Evolutionary conservation across 1,140 invertebrate species (phyloP).

Genomic region (Drosophila erecta): DNA sequence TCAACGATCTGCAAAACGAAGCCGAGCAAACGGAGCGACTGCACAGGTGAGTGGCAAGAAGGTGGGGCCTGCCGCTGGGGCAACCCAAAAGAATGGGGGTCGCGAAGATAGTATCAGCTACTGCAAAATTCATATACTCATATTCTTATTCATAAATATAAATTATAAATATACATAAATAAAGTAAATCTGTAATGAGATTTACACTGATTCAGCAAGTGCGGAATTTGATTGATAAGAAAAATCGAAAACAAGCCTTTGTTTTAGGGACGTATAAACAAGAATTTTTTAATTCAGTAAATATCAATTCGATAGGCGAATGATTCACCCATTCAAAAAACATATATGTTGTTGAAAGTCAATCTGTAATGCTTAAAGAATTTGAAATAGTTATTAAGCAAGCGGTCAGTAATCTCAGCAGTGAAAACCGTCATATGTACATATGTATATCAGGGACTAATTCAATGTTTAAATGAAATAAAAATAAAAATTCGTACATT

Average conservation of each 20-base stretch:
- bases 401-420: no score
- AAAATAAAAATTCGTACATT: neutral
- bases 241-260: neutral
- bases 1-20: constrained; percentile 91
- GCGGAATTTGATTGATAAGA: neutral
- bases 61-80: constrained; percentile 5
- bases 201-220: neutral
- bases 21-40: constrained; percentile 95
- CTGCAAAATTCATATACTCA: no score
- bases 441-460: no score
- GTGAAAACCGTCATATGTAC: no score
- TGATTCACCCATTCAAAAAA: neutral
- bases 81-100: neutral
- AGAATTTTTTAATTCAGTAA: neutral
- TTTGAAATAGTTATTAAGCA: no score
- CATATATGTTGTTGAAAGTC: neutral
- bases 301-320: neutral
- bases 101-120: neutral
- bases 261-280: no score
- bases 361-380: no score
- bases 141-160: no score
- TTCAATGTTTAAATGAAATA: neutral
- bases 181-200: neutral
- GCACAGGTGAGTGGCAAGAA: constrained; percentile 89
- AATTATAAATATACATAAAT: neutral